phyloP scores from a whole-genome alignment of 2,888 invertebrate species.

The Rosalia funebris region DNA sequence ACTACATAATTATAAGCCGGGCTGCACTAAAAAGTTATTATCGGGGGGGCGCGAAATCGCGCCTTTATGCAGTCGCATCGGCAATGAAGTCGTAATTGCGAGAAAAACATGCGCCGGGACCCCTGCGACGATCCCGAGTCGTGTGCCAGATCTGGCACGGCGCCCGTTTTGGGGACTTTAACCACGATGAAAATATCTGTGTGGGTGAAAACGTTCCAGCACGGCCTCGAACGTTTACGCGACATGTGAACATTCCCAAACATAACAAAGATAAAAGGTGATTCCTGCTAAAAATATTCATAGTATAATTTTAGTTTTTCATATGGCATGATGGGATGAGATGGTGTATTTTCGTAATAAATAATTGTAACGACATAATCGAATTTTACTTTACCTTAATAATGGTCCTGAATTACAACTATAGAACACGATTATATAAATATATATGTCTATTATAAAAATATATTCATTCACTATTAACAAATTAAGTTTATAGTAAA shows the following conservation, averaged over 20 bases:
- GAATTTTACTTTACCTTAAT: no score
- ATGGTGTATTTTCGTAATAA: not conserved
- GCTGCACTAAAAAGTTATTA: conserved; percentile 41
- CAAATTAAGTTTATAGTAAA: no score
- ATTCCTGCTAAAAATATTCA: conserved; percentile 38
- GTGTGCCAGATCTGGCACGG: conserved; percentile 54
- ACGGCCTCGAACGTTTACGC: conserved; percentile 43
- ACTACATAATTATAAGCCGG: conserved; percentile 42
- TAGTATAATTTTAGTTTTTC: conserved; percentile 29
- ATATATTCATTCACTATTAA: no score
- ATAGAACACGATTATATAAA: no score
- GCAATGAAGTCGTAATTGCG: conserved; percentile 37
- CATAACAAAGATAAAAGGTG: conserved; percentile 43
- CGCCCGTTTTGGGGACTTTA: conserved; percentile 48
- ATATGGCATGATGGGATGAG: not conserved
- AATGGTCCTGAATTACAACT: no score
- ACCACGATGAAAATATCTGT: conserved; percentile 53
- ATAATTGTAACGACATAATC: no score
- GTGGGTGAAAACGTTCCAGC: conserved; percentile 50
- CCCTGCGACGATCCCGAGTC: conserved; percentile 53
- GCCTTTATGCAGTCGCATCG: conserved; percentile 33
- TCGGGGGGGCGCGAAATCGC: no score
- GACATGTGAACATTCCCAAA: conserved; percentile 34
- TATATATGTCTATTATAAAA: no score
- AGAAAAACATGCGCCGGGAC: conserved; percentile 29